Evolutionary conservation across 2,113 vertebrate species (phyloP).

Genomic region (Dicaeum eximium): DNA sequence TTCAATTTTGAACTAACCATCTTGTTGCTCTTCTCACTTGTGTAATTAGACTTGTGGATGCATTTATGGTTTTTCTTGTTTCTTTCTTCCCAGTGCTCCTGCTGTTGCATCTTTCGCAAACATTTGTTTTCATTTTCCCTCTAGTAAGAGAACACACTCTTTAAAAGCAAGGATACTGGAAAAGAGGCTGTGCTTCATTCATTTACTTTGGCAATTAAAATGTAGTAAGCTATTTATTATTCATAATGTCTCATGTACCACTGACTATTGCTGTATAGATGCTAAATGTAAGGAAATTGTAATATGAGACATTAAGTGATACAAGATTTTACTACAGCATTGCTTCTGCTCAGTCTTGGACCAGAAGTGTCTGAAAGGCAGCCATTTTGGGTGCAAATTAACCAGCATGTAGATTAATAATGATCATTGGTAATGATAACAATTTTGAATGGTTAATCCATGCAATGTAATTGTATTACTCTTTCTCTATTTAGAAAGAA

Average conservation of each 20-base stretch:
- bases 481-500: not conserved
- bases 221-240: slow-evolving; percentile 22
- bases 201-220: slow-evolving; percentile 47
- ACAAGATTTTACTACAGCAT: not conserved
- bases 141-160: not conserved
- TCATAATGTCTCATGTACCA: not conserved
- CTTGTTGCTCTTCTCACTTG: not conserved
- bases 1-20: not conserved
- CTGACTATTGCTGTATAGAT: not conserved
- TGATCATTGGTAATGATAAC: not conserved
- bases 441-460: not conserved
- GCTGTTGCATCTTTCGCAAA: not conserved
- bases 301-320: not conserved
- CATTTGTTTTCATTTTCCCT: not conserved
- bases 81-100: not conserved
- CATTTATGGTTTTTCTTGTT: not conserved
- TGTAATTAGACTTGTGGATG: not conserved
- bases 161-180: not conserved
- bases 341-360: not conserved
- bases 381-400: not conserved
- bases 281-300: slow-evolving; percentile 13
- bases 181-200: not conserved
- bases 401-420: not conserved
- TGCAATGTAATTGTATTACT: not conserved
- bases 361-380: not conserved